Evolutionary conservation across 2,888 invertebrate species (phyloP), one percentile per base, ranked within the genome.

Genomic region (Drosophila histrio): DNA sequence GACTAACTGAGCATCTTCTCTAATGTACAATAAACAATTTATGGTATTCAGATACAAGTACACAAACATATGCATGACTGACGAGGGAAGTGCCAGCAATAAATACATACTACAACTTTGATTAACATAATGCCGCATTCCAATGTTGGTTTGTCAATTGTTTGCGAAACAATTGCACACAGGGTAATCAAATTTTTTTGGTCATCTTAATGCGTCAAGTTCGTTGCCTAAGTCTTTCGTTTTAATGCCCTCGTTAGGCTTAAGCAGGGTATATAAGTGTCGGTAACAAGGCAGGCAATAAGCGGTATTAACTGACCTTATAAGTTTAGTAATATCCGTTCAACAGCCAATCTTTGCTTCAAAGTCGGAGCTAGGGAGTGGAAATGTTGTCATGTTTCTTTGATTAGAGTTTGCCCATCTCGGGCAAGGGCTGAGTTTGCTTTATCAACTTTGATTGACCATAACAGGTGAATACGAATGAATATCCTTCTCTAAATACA

Each of bases 211-310:
- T 17, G 17, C 32, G 3, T 72, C 75, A 87, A 88, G 85, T 85
- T 85, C 70, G 89, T 76, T 72, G 85, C 72, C 69, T 87, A 88
- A 85, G 87, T 85, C 85, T 87, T 84, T 85, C 71, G 79, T 73
- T 65, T 77, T 70, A 41, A 41, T 13, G 38, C 38, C 13, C 38
- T 17, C 24, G 19, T 52, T 39, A 39, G 19, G 13, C 36, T 38
- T 11, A 15, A 3, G 32, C 17, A 17, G 57, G 17, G 41, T 34
- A 34, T 41, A 47, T 36, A 15, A 30, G 26, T 61, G 39, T 24
- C 22, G 24, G 32, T 28, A 41, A 24, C 3, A 21, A 21, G 13
- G 2, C 46, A 13, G n/a, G 28, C 11, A 28, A 28, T 43, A 26
- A 44, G 11, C 26, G 26, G 15, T 26, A 28, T 13, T 19, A 52